Evolutionary conservation across 1,140 invertebrate genomes (phyloP), one percentile per base, ranked within the genome.

Genomic region (Papilio aristodemus): DNA sequence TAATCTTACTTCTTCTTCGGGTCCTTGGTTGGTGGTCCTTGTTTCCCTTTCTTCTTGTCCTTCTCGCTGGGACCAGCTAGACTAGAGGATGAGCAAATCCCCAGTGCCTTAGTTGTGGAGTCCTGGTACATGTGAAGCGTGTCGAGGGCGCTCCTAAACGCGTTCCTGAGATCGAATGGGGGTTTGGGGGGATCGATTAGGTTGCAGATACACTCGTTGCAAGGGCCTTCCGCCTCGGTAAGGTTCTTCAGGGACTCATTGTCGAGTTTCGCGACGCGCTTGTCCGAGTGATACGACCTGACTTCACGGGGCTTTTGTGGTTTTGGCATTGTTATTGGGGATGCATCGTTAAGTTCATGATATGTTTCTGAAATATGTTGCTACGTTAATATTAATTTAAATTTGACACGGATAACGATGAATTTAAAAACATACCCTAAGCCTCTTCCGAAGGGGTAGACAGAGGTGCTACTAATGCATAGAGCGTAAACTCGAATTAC

Each of bases 201-300:
- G 38, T 63, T 63, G 39, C 60, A 63, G 0, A 63, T 63, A 7
- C 60, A 63, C 19, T 63, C 60, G 11, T 63, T 63, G 19, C 60
- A 63, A 4, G 60, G 60, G 8, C 60, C 60, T 4, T 39, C 17
- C 9, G 14, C 8, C 4, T 63, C 60, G 4, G 37, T 41, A 1
- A 63, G 19, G 5, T 41, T 39, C 5, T 19, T 41, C 13, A 63
- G 22, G 6, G 60, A 63, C 13, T 41, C 17, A 10, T 39, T 38
- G 38, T 63, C 60, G 0, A 63, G 22, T 14, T 63, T 63, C 19
- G 38, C 17, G 8, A 63, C 39, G 9, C 39, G 37, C 19, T 19
- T 19, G 13, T 63, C 60, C 6, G 17, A 38, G n/a, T 41, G 17
- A 58, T 38, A 22, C 38, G 3, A 63, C 43, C 7, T 59, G 32